These are phyloP conservation scores for Dasyurus viverrinus DNA, from an alignment of 2,113 vertebrate genomes.

Conservation along the genomic window DNA sequence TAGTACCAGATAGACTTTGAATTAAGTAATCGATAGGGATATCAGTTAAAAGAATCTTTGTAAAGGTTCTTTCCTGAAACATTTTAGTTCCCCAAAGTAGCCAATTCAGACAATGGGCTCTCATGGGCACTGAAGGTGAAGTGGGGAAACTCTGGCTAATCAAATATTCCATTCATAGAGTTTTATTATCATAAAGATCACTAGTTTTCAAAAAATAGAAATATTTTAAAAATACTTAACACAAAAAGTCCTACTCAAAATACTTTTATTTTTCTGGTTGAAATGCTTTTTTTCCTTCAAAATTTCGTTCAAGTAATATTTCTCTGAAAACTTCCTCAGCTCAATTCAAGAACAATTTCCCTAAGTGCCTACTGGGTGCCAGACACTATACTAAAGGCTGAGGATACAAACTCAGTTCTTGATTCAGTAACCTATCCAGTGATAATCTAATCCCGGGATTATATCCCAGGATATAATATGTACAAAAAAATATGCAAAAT, in stretches of 20 bases:
- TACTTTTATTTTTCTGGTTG: not conserved
- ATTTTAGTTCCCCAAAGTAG: constrained; percentile 23
- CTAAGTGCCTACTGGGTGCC: not conserved
- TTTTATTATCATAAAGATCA: not conserved
- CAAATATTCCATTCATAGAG: not conserved
- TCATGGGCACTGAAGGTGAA: not conserved
- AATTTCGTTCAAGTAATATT: not conserved
- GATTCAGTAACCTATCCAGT: not conserved
- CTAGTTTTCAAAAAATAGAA: not conserved
- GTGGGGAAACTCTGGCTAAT: not conserved
- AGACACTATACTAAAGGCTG: not conserved
- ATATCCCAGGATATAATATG: not conserved
- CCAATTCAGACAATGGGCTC: not conserved
- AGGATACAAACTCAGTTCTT: not conserved
- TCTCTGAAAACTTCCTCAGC: not conserved
- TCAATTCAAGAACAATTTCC: not conserved
- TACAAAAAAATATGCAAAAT: not conserved
- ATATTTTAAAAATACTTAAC: constrained; percentile 4
- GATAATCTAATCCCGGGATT: too few relatives aligned
- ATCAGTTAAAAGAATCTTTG: constrained; percentile 1
- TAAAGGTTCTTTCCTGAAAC: not conserved
- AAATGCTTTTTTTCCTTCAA: constrained; percentile 13
- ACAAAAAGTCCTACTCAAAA: not conserved
- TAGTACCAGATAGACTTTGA: not conserved
- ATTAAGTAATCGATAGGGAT: constrained; percentile 11